Conservation (phyloP, 2,797 vertebrate genomes). For the Choloepus didactylus region DNA sequence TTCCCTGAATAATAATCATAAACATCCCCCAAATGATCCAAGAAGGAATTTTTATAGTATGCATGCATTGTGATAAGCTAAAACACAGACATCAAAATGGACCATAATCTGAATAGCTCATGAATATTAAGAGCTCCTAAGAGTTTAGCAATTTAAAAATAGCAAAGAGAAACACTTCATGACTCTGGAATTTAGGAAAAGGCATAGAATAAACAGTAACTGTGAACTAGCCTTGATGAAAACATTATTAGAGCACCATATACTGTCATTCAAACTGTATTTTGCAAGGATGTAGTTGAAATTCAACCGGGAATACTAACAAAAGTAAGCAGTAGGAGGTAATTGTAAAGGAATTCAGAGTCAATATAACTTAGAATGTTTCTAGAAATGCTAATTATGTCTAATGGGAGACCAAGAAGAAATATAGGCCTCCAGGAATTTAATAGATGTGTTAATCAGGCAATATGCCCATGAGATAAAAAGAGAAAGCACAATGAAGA, state of each 20-base stretch:
- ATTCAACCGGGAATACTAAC: not conserved
- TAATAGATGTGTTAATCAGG: slow-evolving; percentile 64
- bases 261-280: not conserved
- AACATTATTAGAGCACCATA: not conserved
- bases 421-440: slow-evolving; percentile 53
- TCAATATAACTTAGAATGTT: slow-evolving; percentile 52
- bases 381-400: slow-evolving; percentile 42
- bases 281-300: slow-evolving; percentile 51
- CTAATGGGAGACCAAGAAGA: not conserved
- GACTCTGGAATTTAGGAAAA: slow-evolving; percentile 5
- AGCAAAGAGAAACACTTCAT: slow-evolving; percentile 22
- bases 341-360: not conserved
- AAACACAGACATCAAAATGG: not conserved
- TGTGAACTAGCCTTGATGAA: not conserved
- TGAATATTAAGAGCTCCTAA: not conserved
- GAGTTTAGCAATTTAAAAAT: not conserved
- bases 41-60: not conserved
- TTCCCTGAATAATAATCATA: not conserved
- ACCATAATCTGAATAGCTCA: not conserved
- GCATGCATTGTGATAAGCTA: not conserved
- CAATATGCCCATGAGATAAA: not conserved
- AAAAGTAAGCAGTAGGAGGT: not conserved
- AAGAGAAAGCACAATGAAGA: slow-evolving; percentile 42
- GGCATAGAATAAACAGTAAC: not conserved
- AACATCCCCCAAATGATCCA: not conserved